These are phyloP conservation scores for Carpatolechia fugitivella DNA, from an alignment of 2,888 invertebrate species.

Conservation along the genomic window DNA sequence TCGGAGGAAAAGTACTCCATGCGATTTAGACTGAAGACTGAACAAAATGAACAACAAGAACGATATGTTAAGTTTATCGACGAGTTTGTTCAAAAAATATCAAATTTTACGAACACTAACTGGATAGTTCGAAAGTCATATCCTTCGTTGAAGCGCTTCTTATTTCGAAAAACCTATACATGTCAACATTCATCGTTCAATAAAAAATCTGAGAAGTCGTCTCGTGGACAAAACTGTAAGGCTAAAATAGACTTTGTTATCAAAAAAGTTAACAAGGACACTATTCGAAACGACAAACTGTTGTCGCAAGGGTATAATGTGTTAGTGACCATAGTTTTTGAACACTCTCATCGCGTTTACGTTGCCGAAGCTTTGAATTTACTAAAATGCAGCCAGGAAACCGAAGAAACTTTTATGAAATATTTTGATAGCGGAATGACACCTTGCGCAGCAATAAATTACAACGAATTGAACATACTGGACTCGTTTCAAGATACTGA, in stretches of 20 bases:
- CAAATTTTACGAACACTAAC: slow-evolving; percentile 10
- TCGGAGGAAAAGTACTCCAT: slow-evolving; percentile 15
- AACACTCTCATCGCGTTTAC: no score
- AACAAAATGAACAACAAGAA: slow-evolving; percentile 14
- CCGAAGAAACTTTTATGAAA: no score
- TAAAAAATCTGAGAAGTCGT: not conserved
- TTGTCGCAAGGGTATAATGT: not conserved
- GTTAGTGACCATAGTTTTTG: slow-evolving; percentile 5
- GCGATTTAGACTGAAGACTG: slow-evolving; percentile 8
- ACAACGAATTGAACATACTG: no score
- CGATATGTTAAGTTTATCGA: slow-evolving; percentile 12
- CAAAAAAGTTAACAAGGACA: slow-evolving; percentile 11
- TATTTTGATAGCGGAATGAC: no score
- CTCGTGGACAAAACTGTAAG: not conserved
- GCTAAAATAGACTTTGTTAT: slow-evolving; percentile 2
- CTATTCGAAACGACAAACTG: not conserved
- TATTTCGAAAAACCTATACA: slow-evolving; percentile 4
- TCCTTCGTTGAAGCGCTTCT: slow-evolving; percentile 5
- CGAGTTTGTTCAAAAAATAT: slow-evolving; percentile 1
- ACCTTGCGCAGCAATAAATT: no score
- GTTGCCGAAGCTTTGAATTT: no score
- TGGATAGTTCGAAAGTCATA: slow-evolving; percentile 10
- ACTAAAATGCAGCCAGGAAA: no score
- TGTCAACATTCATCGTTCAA: slow-evolving; percentile 13
- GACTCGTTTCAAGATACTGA: no score